Evolutionary conservation across 2,888 invertebrate genomes (phyloP).

Genomic region (Chirona hameri): DNA sequence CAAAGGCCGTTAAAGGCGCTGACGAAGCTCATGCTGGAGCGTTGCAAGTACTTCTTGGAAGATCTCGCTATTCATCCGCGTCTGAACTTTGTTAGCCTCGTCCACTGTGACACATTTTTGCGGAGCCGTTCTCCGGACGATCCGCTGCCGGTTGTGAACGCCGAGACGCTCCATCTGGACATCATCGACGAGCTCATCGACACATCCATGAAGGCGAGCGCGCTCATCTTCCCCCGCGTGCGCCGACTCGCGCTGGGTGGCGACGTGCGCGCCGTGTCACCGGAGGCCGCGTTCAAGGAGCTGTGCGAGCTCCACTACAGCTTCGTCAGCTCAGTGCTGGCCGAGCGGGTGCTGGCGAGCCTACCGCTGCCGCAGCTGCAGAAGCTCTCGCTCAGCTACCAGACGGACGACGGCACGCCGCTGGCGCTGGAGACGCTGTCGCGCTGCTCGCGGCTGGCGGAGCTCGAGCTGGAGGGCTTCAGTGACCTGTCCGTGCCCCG

Average conservation of each 20-base stretch:
- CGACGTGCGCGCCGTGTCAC: background rate
- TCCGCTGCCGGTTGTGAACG: background rate
- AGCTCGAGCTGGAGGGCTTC: constrained; percentile 2
- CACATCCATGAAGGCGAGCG: no score
- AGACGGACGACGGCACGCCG: background rate
- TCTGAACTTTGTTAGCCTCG: no score
- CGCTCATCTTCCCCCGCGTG: background rate
- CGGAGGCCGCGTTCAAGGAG: background rate
- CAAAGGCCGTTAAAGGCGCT: no score
- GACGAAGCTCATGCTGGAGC: no score
- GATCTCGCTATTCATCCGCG: no score
- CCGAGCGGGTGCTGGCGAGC: background rate
- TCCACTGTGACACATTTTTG: no score
- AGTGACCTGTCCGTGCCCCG: background rate
- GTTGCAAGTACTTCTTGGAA: no score
- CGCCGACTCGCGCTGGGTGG: background rate
- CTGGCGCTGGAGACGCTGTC: background rate
- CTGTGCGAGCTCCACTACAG: background rate
- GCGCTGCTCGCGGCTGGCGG: background rate
- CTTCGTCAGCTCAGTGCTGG: background rate
- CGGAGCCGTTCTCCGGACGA: no score
- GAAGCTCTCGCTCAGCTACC: background rate
- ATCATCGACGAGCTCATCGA: no score
- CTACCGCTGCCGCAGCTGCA: background rate
- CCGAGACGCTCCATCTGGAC: background rate